Conservation (phyloP, 2,888 invertebrate species). For the Nymphalis urticae region DNA sequence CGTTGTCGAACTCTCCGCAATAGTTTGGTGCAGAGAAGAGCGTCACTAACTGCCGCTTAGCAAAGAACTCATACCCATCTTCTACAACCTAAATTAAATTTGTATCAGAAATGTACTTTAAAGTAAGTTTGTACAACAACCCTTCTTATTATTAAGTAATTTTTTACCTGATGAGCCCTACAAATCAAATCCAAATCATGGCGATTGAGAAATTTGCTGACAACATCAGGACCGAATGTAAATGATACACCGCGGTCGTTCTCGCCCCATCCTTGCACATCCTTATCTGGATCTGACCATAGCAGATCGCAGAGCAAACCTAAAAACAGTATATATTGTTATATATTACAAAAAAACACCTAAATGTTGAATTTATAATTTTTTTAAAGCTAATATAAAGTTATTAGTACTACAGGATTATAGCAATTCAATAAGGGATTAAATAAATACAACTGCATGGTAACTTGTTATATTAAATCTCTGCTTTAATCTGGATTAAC, state of each 20-base stretch:
- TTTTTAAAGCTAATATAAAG: no score
- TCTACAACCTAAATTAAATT: conserved; percentile 88
- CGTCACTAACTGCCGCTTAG: conserved; percentile 98
- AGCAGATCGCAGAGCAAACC: conserved; percentile 97
- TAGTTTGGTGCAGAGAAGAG: conserved; percentile 99
- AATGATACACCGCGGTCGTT: conserved; percentile 99
- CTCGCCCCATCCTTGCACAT: conserved; percentile 97
- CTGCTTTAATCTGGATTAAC: no score
- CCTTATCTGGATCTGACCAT: conserved; percentile 99
- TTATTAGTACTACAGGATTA: no score
- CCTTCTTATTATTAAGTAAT: not conserved
- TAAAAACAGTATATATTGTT: conserved; percentile 52
- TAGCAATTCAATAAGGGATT: no score
- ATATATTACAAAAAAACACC: not conserved
- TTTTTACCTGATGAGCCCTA: conserved; percentile 94
- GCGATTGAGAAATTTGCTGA: conserved; percentile 96
- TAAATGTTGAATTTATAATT: no score
- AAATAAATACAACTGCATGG: no score
- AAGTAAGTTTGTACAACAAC: no score
- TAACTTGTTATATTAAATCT: no score
- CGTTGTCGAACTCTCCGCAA: conserved; percentile 99
- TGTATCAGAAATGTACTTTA: no score
- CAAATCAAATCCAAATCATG: conserved; percentile 99
- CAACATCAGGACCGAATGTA: conserved; percentile 98
- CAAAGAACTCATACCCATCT: conserved; percentile 99